A percentile compares a stretch with the other conserved stretches of the same genome.
These are phyloP conservation scores for Chaunax sp. DNA, from an alignment of 2,797 vertebrate genomes.

Conservation along the genomic window DNA sequence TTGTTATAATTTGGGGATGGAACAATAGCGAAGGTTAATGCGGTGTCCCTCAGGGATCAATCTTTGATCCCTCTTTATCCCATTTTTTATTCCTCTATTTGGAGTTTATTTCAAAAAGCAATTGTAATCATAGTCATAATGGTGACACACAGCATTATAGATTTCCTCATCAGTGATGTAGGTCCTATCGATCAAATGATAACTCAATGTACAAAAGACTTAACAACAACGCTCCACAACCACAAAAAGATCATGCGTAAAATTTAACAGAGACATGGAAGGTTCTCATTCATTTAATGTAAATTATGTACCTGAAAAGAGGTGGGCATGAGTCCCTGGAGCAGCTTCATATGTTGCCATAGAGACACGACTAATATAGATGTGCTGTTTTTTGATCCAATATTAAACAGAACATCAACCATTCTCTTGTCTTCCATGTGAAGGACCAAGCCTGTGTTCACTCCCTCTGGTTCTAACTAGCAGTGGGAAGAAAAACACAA, in stretches of 20 bases:
- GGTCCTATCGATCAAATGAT: neutral
- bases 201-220: neutral
- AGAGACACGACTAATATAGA: constrained; percentile 69
- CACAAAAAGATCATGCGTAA: accelerated
- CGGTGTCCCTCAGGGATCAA: neutral
- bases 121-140: neutral
- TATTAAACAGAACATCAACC: constrained; percentile 61
- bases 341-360: constrained; percentile 75
- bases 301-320: constrained; percentile 76
- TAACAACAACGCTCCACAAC: neutral
- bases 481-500: constrained; percentile 9
- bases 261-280: neutral
- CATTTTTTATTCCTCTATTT: neutral
- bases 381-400: constrained; percentile 60
- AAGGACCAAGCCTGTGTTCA: constrained; percentile 67
- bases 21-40: neutral
- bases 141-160: neutral
- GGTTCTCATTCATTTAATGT: neutral
- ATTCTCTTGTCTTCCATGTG: constrained; percentile 65
- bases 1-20: neutral
- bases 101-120: neutral
- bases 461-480: constrained; percentile 67
- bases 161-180: neutral
- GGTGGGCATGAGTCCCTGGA: constrained; percentile 76
- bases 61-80: neutral